phyloP scores from a whole-genome alignment of 2,888 invertebrate species.

The Agonum fuliginosum region DNA sequence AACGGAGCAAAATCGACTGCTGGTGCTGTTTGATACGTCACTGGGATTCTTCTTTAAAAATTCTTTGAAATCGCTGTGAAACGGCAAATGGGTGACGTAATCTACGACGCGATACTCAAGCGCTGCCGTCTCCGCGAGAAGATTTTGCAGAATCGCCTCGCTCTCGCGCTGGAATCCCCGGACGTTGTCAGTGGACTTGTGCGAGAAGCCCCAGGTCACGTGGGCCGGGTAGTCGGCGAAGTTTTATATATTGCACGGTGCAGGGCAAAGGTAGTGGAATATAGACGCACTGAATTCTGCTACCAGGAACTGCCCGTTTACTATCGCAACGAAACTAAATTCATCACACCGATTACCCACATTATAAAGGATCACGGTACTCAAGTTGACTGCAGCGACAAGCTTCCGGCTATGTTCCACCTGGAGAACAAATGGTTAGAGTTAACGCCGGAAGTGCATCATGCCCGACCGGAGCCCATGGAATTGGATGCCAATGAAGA shows the following conservation, averaged over 20 bases:
- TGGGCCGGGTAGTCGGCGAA: conserved; percentile 36
- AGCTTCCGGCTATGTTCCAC: background rate
- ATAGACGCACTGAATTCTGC: conserved; percentile 27
- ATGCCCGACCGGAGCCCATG: background rate
- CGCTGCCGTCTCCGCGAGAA: conserved; percentile 1
- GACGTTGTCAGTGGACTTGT: conserved; percentile 17
- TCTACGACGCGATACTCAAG: conserved; percentile 36
- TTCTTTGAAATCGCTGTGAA: conserved; percentile 34
- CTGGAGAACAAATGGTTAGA: conserved; percentile 21
- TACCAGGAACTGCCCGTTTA: conserved; percentile 46
- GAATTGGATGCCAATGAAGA: background rate
- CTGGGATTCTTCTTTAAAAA: conserved; percentile 20
- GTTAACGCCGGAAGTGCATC: background rate
- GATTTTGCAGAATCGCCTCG: no score
- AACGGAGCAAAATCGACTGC: conserved; percentile 39
- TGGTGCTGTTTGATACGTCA: conserved; percentile 32
- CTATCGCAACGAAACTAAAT: conserved; percentile 13
- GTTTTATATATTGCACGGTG: conserved; percentile 27
- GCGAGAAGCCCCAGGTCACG: background rate
- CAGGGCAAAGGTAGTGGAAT: conserved; percentile 27
- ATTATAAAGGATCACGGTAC: conserved; percentile 32
- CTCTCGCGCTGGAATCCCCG: no score
- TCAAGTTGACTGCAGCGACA: conserved; percentile 4
- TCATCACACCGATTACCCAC: conserved; percentile 12
- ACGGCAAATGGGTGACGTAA: conserved; percentile 16